phyloP scores from a whole-genome alignment of 2,888 invertebrate genomes.

The Petrolisthes manimaculis region DNA sequence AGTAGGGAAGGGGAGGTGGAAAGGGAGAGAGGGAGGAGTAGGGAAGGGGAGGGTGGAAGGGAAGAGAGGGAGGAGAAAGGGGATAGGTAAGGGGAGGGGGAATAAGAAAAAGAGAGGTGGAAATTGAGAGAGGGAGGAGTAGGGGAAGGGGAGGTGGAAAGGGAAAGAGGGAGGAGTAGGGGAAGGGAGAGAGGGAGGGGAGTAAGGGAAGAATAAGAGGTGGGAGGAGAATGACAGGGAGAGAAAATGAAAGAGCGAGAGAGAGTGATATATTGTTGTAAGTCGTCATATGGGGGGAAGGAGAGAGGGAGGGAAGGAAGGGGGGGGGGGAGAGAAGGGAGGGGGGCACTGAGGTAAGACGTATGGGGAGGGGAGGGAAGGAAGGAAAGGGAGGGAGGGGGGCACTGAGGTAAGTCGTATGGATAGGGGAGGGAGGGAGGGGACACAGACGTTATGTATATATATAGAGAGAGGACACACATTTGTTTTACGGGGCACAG shows the following conservation, averaged over 20 bases:
- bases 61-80: background rate
- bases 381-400: background rate
- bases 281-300: too few relatives aligned
- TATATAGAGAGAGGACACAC: too few relatives aligned
- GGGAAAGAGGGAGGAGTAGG: background rate
- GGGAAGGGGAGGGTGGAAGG: background rate
- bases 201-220: background rate
- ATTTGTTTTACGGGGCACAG: too few relatives aligned
- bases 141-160: background rate
- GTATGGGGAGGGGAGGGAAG: background rate
- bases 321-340: background rate
- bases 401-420: too few relatives aligned
- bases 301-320: background rate
- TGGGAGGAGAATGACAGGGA: background rate
- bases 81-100: background rate
- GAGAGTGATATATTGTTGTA: too few relatives aligned
- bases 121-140: background rate
- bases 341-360: too few relatives aligned
- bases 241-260: background rate
- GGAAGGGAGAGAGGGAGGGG: background rate
- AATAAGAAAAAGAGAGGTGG: background rate
- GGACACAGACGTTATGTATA: too few relatives aligned
- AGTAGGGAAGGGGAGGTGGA: constrained; percentile 5
- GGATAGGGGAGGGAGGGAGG: too few relatives aligned
- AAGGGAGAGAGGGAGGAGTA: constrained; percentile 30